A percentile compares a stretch with the other conserved stretches of the same genome.
Evolutionary conservation across 2,113 vertebrate species (phyloP).

Genomic region (Athene noctua): DNA sequence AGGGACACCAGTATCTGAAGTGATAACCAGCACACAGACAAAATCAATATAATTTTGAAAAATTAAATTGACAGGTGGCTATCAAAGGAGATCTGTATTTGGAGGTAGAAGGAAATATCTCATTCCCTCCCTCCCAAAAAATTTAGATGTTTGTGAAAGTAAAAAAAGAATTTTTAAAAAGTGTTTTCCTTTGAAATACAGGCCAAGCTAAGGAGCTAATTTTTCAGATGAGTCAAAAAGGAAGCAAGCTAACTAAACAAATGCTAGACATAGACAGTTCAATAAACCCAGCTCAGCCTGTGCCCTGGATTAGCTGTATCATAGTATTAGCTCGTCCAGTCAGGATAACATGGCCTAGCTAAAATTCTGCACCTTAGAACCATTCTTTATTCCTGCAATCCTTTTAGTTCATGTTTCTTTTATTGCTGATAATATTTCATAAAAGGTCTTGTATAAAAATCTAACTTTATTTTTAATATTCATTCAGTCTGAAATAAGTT

Average conservation of each 20-base stretch:
- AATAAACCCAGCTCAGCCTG: not conserved
- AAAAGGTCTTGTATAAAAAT: not conserved
- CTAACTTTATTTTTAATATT: not conserved
- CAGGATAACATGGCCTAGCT: not conserved
- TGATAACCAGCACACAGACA: slow-evolving; percentile 23
- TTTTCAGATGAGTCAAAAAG: not conserved
- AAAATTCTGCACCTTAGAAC: not conserved
- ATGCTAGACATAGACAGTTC: not conserved
- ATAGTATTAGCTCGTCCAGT: not conserved
- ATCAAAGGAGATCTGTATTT: not conserved
- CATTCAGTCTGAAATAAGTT: not conserved
- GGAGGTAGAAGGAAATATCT: not conserved
- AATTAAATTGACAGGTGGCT: slow-evolving; percentile 27
- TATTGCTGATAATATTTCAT: not conserved
- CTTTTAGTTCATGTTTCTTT: not conserved
- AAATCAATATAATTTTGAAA: slow-evolving; percentile 54
- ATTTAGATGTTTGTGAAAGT: not conserved
- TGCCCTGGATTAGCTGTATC: not conserved
- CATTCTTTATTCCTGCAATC: not conserved
- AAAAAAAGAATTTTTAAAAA: not conserved
- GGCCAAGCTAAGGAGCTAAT: not conserved
- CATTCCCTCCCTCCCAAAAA: not conserved
- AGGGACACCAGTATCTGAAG: slow-evolving; percentile 4
- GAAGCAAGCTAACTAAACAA: not conserved
- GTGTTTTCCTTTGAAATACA: not conserved